A percentile compares a stretch with the other conserved stretches of the same genome.
Evolutionary conservation across 92 coral and sea anemone species (phyloP).

Genomic region (Desmophyllum pertusum): DNA sequence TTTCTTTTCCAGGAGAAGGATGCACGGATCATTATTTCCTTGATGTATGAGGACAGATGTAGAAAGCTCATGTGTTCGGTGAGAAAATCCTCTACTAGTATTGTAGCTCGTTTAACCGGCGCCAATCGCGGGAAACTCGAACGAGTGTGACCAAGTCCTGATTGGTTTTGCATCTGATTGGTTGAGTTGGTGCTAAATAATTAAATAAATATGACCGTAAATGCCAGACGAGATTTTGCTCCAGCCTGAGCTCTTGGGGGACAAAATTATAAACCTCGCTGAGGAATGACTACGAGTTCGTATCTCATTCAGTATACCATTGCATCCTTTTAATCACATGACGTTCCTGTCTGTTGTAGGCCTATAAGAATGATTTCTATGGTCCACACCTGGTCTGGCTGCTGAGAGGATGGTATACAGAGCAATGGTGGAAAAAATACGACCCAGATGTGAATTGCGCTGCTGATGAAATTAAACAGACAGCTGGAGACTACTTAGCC

Average conservation of each 20-base stretch:
- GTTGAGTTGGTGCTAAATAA: too few relatives aligned
- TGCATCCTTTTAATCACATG: not conserved
- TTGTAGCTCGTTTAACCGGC: not conserved
- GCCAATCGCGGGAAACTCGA: too few relatives aligned
- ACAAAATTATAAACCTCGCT: too few relatives aligned
- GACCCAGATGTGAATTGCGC: slow-evolving; percentile 41
- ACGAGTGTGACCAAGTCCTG: too few relatives aligned
- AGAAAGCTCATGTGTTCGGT: slow-evolving; percentile 75
- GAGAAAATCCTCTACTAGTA: slow-evolving; percentile 5
- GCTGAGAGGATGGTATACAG: slow-evolving; percentile 75
- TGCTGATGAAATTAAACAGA: slow-evolving; percentile 47
- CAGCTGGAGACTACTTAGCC: slow-evolving; percentile 57
- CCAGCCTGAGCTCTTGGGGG: too few relatives aligned
- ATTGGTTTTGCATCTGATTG: too few relatives aligned
- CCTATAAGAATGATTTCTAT: slow-evolving; percentile 51
- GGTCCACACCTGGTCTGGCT: slow-evolving; percentile 71
- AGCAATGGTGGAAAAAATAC: slow-evolving; percentile 60
- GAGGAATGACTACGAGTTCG: too few relatives aligned
- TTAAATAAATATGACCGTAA: too few relatives aligned
- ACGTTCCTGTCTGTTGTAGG: slow-evolving; percentile 42
- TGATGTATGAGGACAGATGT: slow-evolving; percentile 71
- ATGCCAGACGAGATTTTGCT: too few relatives aligned
- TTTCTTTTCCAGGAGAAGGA: slow-evolving; percentile 54
- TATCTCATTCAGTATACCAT: too few relatives aligned
- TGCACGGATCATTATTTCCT: slow-evolving; percentile 68